Base-by-base conservation (phyloP, 2,888 invertebrate species). In the Caradrina kadenii region DNA sequence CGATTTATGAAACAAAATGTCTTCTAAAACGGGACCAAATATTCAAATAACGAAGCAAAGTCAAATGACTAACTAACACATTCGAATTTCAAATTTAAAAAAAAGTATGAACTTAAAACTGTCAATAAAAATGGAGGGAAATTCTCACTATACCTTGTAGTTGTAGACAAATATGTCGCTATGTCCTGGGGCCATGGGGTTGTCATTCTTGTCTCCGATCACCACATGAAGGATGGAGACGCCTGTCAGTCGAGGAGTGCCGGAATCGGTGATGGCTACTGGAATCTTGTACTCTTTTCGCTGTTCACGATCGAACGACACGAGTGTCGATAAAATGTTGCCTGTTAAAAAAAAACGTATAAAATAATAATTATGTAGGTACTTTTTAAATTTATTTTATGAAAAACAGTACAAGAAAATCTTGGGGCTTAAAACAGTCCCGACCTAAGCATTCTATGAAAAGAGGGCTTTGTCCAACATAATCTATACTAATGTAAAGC, bases 191-290 rank as follows among this genome's bases (percentile, higher is more conserved):
- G 96, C 96, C 98, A 99, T 99, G 2, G 97, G 96, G 90, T 99
- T 99, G 90, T 99, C 99, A 90, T 99, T 99, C 73, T 97, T 96
- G 93, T 99, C 99, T 5, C 99, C 99, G 79, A 99, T 99, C 50
- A 99, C 98, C 17, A 99, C 97, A 67, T 97, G 98, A 19, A 99
- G 96, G 15, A 97, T 97, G 77, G 98, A 98, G 0, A 98, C 98
- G 5, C 98, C 98, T 0, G 98, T 98, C 93, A 97, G 93, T 50
- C 95, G 89, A 0, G 98, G 98, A 0, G 94, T 94, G 0, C 99
- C 99, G 71, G 97, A 98, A 90, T 99, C 99, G 1, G 97, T 97
- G 85, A 99, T 98, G 15, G 97, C 97, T 63, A 99, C 98, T 0
- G 99, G 99, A 78, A 99, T 97, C 74, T 97, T 96, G 91, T 99